Evolutionary conservation across 2,888 invertebrate genomes (phyloP), one percentile per base, ranked within the genome.

Genomic region (Synergus laeviventris): DNA sequence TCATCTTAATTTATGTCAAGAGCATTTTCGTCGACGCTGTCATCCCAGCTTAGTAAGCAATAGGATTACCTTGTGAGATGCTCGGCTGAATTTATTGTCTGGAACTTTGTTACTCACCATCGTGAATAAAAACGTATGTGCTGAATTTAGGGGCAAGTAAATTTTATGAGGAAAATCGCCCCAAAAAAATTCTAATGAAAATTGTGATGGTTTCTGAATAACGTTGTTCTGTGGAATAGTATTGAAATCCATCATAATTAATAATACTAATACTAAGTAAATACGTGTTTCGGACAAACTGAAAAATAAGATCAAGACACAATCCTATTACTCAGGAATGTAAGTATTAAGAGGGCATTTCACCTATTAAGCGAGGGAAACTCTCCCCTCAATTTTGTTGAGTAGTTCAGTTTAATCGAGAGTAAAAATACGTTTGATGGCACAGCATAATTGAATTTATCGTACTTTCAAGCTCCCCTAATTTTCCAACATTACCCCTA

Each of bases 31-130:
- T 81, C 76, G 78, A 81, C 77, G 80, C 21, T 56, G 9, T 56
- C 12, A 18, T 81, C 76, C 78, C 74, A 76, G 81, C 81, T 84
- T 81, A 82, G 62, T 79, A 75, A 66, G 64, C 79, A 80, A 84
- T 81, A 78, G 87, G 86, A 87, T 87, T 87, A 87, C 81, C 77
- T 74, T 74, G 78, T 73, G 82, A 81, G 85, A 85, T 85, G 83
- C 85, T 82, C 77, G 70, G 54, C 70, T 75, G 81, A 86, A 87
- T 87, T 87, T 87, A 87, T 87, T 81, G 83, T 42, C 78, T 61
- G 81, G 76, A 83, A 82, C 80, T 85, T 84, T 82, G 86, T 85
- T 84, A 84, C 73, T 45, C 74, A 74, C 77, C 75, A 70, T 76
- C 74, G 83, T 82, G 83, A 87, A 86, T 86, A 83, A 85, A 85